Base-by-base conservation (phyloP, 2,888 invertebrate species). In the Pollenia labialis region DNA sequence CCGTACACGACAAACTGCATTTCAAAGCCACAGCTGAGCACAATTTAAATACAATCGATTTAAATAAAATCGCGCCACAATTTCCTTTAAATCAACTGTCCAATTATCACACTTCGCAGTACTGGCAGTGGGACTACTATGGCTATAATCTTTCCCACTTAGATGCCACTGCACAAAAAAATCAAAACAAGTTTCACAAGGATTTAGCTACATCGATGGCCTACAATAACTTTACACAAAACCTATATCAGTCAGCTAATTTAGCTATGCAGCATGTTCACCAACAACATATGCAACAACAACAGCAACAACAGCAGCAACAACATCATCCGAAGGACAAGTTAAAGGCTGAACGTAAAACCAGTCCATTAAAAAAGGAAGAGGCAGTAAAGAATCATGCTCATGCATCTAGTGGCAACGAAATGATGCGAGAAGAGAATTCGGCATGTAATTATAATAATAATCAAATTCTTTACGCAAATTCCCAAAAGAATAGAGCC, bases 81-180 rank as follows among this genome's bases (percentile, higher is more conserved):
- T 95, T 95, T 89, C 92, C 95, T 1, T 94, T 95, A 92, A 96
- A 96, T 92, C 95, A 96, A 89, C 94, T 96, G 72, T 95, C 96
- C 1, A 96, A 96, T 90, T 96, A 96, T 90, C 95, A 95, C 90
- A 91, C 95, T 66, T 94, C 95, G 0, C 96, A 96, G 90, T 96
- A 96, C 89, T 95, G 95, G 94, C 95, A 96, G 90, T 94, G 95
- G 91, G 96, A 96, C 89, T 94, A 94, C 72, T 94, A 95, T 87
- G 94, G 95, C 0, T 95, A 95, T 89, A 95, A 95, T 89, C 91
- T 95, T 1, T 94, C 95, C 1, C 95, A 95, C 88, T 91, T 95
- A 72, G 95, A 95, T 84, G 89, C 93, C 0, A 90, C 92, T 2
- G 94, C 94, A 90, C 95, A 95, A 86, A 95, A 95, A 88, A 95